These are phyloP conservation scores for Octomys mimax DNA, from an alignment of 2,797 vertebrate species.

Conservation along the genomic window DNA sequence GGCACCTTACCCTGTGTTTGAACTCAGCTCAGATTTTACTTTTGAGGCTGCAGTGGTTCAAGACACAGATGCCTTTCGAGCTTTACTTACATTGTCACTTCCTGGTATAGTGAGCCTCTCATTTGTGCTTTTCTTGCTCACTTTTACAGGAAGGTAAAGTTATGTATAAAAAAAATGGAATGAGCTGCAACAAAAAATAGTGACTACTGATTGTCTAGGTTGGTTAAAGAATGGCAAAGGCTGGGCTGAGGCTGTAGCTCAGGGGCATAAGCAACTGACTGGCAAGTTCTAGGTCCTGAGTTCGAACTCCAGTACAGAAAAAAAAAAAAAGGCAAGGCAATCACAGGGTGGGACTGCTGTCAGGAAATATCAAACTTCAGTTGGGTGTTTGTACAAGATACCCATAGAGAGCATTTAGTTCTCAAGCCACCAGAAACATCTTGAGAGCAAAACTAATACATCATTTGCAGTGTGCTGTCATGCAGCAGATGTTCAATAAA, in stretches of 20 bases:
- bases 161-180: neutral
- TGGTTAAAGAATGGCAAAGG: neutral
- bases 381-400: neutral
- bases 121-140: neutral
- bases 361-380: slow-evolving; percentile 10
- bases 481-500: slow-evolving; percentile 2
- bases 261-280: too few relatives aligned
- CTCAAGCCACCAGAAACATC: neutral
- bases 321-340: neutral
- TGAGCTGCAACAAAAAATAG: neutral
- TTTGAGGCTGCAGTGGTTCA: neutral
- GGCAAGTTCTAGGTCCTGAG: too few relatives aligned
- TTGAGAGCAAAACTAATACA: neutral
- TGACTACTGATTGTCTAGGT: neutral
- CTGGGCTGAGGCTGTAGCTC: too few relatives aligned
- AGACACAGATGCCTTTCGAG: neutral
- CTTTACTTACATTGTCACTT: neutral
- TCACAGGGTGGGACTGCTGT: neutral
- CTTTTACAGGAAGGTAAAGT: slow-evolving; percentile 17
- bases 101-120: neutral
- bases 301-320: too few relatives aligned
- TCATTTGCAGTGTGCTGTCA: neutral
- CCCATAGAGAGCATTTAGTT: neutral
- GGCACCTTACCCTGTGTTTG: neutral
- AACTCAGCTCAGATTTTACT: neutral